phyloP scores from a whole-genome alignment of 2,113 vertebrate species.

The Marmota monax region DNA sequence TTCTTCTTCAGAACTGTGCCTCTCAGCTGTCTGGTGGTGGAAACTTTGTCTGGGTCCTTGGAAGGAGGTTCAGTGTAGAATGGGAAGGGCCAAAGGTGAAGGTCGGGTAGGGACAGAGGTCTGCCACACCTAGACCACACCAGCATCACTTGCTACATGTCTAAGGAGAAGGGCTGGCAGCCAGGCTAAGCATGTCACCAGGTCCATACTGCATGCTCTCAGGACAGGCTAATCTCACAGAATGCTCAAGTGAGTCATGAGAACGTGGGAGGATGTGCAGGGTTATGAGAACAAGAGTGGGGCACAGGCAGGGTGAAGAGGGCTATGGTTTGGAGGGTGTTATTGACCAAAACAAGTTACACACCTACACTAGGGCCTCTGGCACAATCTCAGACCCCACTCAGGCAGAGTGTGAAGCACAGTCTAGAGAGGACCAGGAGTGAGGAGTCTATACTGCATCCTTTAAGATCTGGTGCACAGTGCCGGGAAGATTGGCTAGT shows the following conservation, averaged over 20 bases:
- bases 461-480: neutral
- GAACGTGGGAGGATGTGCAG: neutral
- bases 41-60: neutral
- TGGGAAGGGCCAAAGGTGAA: neutral
- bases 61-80: neutral
- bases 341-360: neutral
- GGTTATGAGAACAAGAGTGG: neutral
- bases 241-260: too few species aligned
- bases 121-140: neutral
- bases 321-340: neutral
- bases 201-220: neutral
- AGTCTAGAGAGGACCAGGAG: neutral
- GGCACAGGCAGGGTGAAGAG: fast-evolving
- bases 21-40: too few species aligned
- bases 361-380: neutral
- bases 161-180: neutral
- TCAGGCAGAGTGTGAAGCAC: fast-evolving
- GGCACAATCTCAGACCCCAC: neutral
- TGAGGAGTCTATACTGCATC: fast-evolving
- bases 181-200: neutral
- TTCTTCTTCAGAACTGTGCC: too few species aligned
- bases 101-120: neutral
- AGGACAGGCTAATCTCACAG: too few species aligned
- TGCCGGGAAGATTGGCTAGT: neutral
- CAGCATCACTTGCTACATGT: neutral